Evolutionary conservation across 2,113 vertebrate genomes (phyloP).

Genomic region (Phyllostomus discolor): DNA sequence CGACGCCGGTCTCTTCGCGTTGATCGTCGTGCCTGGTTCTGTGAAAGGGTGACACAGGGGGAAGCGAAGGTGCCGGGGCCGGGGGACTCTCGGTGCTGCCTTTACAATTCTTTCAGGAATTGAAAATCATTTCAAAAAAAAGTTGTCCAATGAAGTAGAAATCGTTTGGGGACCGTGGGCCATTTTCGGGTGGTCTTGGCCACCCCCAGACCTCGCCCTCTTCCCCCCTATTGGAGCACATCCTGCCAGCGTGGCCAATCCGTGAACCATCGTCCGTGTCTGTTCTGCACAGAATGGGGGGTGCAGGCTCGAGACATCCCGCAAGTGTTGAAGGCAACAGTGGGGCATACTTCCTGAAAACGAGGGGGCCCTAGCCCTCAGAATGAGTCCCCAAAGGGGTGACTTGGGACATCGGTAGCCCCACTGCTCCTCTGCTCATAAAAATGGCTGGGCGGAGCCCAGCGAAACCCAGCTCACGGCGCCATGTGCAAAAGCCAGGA

Average conservation of each 20-base stretch:
- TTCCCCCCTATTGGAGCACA: background rate
- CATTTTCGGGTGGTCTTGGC: background rate
- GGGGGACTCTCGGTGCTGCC: background rate
- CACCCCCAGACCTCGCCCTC: too few relatives aligned
- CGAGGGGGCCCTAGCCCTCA: background rate
- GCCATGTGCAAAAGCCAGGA: background rate
- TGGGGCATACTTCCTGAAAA: background rate
- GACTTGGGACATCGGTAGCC: fast-evolving
- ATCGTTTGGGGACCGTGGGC: background rate
- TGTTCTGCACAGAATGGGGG: background rate
- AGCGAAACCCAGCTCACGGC: fast-evolving
- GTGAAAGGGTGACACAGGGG: background rate
- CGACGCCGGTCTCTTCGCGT: background rate
- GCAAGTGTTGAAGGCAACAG: fast-evolving
- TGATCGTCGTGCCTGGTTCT: background rate
- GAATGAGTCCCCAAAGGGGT: background rate
- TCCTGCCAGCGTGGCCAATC: background rate
- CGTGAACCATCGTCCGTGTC: background rate
- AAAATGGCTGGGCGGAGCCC: background rate
- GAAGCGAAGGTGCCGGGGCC: background rate
- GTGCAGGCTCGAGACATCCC: fast-evolving
- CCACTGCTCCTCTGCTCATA: background rate
- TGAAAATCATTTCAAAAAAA: background rate
- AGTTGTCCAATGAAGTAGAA: background rate
- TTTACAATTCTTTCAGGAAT: background rate